Evolutionary conservation across 2,113 vertebrate species (phyloP).

Genomic region (Rhipidura dahli): DNA sequence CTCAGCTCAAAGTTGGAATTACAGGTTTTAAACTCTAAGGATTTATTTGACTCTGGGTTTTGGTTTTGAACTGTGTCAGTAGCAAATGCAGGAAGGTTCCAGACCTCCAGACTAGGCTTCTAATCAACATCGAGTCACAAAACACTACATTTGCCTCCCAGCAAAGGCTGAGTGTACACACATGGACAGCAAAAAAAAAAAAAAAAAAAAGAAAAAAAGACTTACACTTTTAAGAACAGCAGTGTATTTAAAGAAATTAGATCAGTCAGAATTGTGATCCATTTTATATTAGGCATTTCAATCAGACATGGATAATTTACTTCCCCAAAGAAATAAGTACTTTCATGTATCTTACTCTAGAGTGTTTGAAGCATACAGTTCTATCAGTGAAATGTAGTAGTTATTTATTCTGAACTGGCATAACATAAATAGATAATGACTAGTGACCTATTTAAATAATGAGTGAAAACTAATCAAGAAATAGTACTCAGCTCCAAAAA

Average conservation of each 20-base stretch:
- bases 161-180: not conserved
- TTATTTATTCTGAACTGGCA: not conserved
- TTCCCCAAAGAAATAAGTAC: not conserved
- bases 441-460: constrained; percentile 13
- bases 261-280: not conserved
- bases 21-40: not conserved
- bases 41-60: not conserved
- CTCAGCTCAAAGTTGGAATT: not conserved
- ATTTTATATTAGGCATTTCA: not conserved
- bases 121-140: not conserved
- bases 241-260: not conserved
- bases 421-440: constrained; percentile 30
- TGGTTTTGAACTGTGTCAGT: not conserved
- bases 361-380: not conserved
- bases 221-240: not conserved
- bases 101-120: not conserved
- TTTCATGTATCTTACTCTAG: not conserved
- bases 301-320: constrained; percentile 5
- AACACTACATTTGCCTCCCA: not conserved
- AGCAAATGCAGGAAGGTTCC: not conserved
- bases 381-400: not conserved
- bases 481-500: not conserved
- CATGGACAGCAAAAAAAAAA: not conserved
- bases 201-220: not conserved
- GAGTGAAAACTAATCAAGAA: not conserved